These are phyloP conservation scores for Henricia sp. DNA, from an alignment of 53 echinoderm and acorn worm genomes.

Conservation along the genomic window DNA sequence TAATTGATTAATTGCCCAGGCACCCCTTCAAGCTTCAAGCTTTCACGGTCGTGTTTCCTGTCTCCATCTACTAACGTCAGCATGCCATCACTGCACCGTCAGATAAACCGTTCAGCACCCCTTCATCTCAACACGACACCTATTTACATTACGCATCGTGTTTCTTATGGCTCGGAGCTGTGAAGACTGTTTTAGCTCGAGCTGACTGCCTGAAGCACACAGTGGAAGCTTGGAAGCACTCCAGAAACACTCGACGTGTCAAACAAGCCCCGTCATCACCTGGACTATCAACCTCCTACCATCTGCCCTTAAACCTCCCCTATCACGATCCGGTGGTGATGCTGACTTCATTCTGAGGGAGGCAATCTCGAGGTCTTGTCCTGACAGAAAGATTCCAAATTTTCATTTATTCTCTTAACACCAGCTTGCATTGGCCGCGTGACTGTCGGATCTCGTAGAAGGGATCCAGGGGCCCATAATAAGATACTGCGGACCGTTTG, in stretches of 20 bases:
- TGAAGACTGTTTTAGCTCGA: background rate
- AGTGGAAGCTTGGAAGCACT: conserved; percentile 1
- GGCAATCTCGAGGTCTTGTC: too few relatives aligned
- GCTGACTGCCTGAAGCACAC: background rate
- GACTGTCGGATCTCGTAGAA: too few relatives aligned
- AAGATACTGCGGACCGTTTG: too few relatives aligned
- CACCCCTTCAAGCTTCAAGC: background rate
- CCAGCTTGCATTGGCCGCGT: too few relatives aligned
- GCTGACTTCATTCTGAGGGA: too few relatives aligned
- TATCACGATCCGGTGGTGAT: too few relatives aligned
- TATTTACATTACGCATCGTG: conserved; percentile 23
- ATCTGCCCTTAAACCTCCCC: too few relatives aligned
- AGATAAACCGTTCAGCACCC: background rate
- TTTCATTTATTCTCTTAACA: too few relatives aligned
- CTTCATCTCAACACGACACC: background rate
- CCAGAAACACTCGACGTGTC: conserved; percentile 30
- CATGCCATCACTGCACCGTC: background rate
- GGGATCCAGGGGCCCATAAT: too few relatives aligned
- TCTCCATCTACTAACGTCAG: too few relatives aligned
- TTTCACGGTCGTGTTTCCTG: background rate
- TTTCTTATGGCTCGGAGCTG: conserved; percentile 8
- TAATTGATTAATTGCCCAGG: conserved; percentile 7
- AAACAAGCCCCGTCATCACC: conserved; percentile 18
- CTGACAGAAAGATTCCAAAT: too few relatives aligned
- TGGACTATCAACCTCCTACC: too few relatives aligned